Evolutionary conservation across 92 coral and sea anemone genomes (phyloP), one percentile per base, ranked within the genome.

Genomic region (Chrysogorgia sp.): DNA sequence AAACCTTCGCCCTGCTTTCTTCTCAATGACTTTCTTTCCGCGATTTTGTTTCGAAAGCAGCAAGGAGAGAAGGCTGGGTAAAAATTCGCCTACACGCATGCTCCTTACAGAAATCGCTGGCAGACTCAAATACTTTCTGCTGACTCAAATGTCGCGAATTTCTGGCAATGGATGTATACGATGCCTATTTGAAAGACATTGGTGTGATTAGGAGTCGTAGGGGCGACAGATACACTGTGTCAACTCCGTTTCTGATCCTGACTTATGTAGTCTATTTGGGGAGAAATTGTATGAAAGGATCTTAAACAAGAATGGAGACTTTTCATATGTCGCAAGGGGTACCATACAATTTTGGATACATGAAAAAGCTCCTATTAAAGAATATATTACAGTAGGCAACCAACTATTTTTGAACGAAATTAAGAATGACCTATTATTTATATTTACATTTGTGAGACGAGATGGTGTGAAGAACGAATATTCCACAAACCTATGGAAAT

Each of bases 111-210:
- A n/a, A n/a, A n/a, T n/a, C n/a, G n/a, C n/a, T n/a, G n/a, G n/a
- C n/a, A n/a, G n/a, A n/a, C n/a, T n/a, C n/a, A n/a, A n/a, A n/a
- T n/a, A n/a, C n/a, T n/a, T n/a, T n/a, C n/a, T n/a, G n/a, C n/a
- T n/a, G n/a, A n/a, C n/a, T n/a, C n/a, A n/a, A n/a, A n/a, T n/a
- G n/a, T n/a, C n/a, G n/a, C n/a, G n/a, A n/a, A n/a, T n/a, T n/a
- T n/a, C n/a, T n/a, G n/a, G n/a, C n/a, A n/a, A n/a, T n/a, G n/a
- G 87, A 83, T 31, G 62, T 76, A 19, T 83, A 34, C 40, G 43
- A 83, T 1, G 8, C 15, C 26, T 40, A 56, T 10, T 37, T 76
- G 10, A 33, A 34, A 53, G 19, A 63, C 20, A 22, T 63, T 52
- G 69, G 70, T 22, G 48, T 19, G 20, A 40, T 47, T 2, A 71